Evolutionary conservation across 2,888 invertebrate genomes (phyloP), one percentile per base, ranked within the genome.

Genomic region (Synanthedon vespiformis): DNA sequence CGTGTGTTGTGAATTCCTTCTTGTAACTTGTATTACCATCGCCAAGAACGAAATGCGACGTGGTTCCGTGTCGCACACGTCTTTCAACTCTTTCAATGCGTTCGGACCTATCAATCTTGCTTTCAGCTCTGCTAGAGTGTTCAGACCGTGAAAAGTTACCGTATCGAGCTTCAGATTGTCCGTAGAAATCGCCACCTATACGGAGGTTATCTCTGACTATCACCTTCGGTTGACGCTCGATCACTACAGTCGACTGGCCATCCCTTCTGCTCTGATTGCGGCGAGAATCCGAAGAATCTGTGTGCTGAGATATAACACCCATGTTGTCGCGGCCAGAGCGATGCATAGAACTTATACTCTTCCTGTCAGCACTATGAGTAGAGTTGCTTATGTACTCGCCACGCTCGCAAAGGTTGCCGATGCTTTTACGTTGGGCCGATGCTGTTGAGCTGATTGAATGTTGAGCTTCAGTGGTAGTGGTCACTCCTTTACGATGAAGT

Each of bases 341-440:
- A 71, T 95, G 94, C 70, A 95, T 89, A 2, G 94, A 92, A 62
- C 94, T 95, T 48, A 94, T 89, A 67, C 94, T 95, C 62, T 92
- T 92, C 55, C 95, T 89, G 58, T 95, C 94, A 10, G 89, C 89
- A 60, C 91, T 91, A 55, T 91, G 90, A 0, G 90, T 88, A 1
- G 91, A 89, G 59, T 90, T 92, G 57, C 89, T 91, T 54, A 91
- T 90, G 63, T 90, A 92, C 63, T 92, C 90, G 10, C 92, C 92
- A 61, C 91, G 92, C 57, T 94, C 94, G 53, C 93, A 92, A 1
- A 95, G 84, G 69, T 95, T 95, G 22, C 91, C 91, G 55, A 95
- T 93, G 55, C 94, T 95, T 72, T 94, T 94, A 51, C 93, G 89
- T 75, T 94, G 94, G 57, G 93, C 92, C 22, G 94, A 92, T 14